phyloP scores from a whole-genome alignment of 2,113 vertebrate genomes.

The Tympanuchus pallidicinctus region DNA sequence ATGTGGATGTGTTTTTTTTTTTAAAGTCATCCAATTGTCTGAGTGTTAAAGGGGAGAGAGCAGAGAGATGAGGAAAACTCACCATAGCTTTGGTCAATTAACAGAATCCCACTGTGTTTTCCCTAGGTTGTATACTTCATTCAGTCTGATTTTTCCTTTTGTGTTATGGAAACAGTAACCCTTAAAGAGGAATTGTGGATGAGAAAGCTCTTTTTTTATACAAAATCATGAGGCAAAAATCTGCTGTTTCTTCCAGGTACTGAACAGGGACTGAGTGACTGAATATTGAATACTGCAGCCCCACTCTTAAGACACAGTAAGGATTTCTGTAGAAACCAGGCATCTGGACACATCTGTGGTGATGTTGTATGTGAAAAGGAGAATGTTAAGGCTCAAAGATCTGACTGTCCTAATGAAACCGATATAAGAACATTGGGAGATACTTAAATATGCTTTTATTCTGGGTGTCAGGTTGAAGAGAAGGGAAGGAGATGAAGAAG shows the following conservation, averaged over 20 bases:
- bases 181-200: not conserved
- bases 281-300: not conserved
- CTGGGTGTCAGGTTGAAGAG: not conserved
- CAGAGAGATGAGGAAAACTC: not conserved
- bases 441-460: not conserved
- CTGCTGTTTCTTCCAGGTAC: not conserved
- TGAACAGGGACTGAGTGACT: not conserved
- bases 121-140: not conserved
- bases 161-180: not conserved
- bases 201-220: not conserved
- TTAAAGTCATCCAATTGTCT: not conserved
- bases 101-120: not conserved
- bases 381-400: not conserved
- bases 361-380: fast-evolving
- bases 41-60: not conserved
- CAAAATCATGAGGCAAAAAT: not conserved
- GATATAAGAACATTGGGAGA: not conserved
- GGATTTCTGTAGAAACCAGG: not conserved
- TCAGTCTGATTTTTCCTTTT: not conserved
- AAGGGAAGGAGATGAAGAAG: not conserved
- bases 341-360: not conserved
- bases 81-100: not conserved
- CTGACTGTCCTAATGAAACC: not conserved
- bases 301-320: fast-evolving
- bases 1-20: not conserved